Evolutionary conservation across 2,797 vertebrate genomes (phyloP).

Genomic region (Arrhamphus sclerolepis): DNA sequence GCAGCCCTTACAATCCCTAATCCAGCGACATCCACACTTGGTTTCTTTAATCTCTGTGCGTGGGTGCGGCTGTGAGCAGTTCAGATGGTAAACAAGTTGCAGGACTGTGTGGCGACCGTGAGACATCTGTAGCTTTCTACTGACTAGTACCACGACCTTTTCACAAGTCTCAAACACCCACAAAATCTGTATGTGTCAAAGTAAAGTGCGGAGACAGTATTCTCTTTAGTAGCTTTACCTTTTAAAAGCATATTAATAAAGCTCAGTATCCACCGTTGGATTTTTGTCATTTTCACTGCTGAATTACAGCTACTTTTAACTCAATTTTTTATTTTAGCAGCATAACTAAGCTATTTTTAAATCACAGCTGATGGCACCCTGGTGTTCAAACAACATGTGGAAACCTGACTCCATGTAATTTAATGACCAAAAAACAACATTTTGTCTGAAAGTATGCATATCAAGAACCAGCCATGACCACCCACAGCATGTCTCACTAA

Average conservation of each 20-base stretch:
- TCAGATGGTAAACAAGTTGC: slow-evolving; percentile 59
- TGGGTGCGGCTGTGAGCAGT: slow-evolving; percentile 38
- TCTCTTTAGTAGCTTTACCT: neutral
- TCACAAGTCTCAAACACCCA: neutral
- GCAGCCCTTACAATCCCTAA: slow-evolving; percentile 44
- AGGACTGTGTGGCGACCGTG: slow-evolving; percentile 8
- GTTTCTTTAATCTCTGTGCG: slow-evolving; percentile 54
- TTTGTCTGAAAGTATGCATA: too few species aligned
- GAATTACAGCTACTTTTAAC: neutral
- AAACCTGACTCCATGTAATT: too few species aligned
- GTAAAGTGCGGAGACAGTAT: neutral
- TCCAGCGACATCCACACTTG: slow-evolving; percentile 57
- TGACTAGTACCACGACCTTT: slow-evolving; percentile 4
- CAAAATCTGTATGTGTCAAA: slow-evolving; percentile 4
- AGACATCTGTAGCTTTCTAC: neutral
- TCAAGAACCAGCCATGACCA: too few species aligned
- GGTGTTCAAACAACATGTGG: too few species aligned
- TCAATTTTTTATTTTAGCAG: neutral
- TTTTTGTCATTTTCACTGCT: neutral
- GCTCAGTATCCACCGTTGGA: slow-evolving; percentile 7
- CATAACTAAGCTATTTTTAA: neutral
- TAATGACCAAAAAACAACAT: too few species aligned
- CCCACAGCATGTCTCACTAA: too few species aligned
- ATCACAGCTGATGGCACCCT: neutral
- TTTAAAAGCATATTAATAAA: neutral